Evolutionary conservation across 2,113 vertebrate species (phyloP).

Genomic region (Labeo rohita): DNA sequence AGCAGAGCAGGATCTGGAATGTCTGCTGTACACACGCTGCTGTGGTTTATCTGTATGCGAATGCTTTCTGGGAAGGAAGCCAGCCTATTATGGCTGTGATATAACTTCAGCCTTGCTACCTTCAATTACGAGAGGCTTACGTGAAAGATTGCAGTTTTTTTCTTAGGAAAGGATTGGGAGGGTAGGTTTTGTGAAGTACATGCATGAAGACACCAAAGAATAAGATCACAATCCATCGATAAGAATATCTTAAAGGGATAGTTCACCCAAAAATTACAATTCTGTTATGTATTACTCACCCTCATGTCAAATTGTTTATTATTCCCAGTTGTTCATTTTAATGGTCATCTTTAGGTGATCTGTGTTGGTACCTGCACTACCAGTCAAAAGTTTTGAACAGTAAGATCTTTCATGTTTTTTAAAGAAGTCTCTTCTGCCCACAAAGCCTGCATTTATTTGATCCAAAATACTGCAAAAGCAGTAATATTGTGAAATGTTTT

Average conservation of each 20-base stretch:
- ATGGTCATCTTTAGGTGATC: too few relatives aligned
- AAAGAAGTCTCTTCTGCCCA: too few relatives aligned
- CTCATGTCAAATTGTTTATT: not conserved
- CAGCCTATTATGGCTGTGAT: slow-evolving; percentile 69
- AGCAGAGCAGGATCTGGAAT: slow-evolving; percentile 40
- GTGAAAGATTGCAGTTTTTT: slow-evolving; percentile 49
- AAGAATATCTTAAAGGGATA: not conserved
- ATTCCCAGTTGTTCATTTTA: too few relatives aligned
- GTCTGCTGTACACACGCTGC: slow-evolving; percentile 34
- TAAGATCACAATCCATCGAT: not conserved
- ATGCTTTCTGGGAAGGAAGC: slow-evolving; percentile 71
- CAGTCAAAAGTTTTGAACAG: too few relatives aligned
- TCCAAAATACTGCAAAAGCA: too few relatives aligned
- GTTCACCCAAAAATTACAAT: too few relatives aligned
- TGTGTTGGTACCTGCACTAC: too few relatives aligned
- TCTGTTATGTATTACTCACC: too few relatives aligned
- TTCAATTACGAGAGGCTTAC: slow-evolving; percentile 59
- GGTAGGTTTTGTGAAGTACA: not conserved
- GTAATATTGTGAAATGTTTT: too few relatives aligned
- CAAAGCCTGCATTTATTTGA: too few relatives aligned
- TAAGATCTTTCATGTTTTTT: too few relatives aligned
- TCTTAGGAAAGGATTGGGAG: not conserved
- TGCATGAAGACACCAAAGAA: not conserved
- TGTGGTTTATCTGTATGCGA: slow-evolving; percentile 51
- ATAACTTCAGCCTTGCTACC: slow-evolving; percentile 64